Base-by-base conservation (phyloP, 1,140 invertebrate species). In the Eriosoma lanigerum region DNA sequence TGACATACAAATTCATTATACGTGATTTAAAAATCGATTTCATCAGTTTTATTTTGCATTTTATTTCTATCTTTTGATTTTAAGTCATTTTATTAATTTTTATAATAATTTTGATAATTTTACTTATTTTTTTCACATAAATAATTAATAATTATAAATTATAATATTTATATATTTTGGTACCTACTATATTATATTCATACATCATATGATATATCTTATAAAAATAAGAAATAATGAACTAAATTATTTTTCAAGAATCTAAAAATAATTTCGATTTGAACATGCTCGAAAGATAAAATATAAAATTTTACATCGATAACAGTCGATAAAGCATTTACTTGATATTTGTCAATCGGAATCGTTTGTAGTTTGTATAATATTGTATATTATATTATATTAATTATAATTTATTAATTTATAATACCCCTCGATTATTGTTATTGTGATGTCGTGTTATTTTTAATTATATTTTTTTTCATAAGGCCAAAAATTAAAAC, bases 401-500 rank as follows among this genome's bases (percentile, higher is more conserved):
- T 32, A 19, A n/a, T 32, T 64, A 64, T 38, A 64, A 64, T 32
- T 32, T 64, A 64, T 26, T 64, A 64, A n/a, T 64, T 9, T 6
- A 64, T 19, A 2, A 10, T 38, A 17, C 38, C 29, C 17, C 21
- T 60, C 15, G 26, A 21, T 8, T 21, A 6, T 64, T 32, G 19
- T n/a, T 19, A 13, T 62, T 64, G 17, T 64, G 17, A 26, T 38
- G 19, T 38, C 3, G 17, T 64, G 19, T 19, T 3, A 38, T 19
- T 10, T 32, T 64, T n/a, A n/a, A n/a, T n/a, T n/a, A n/a, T n/a
- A n/a, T 64, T 62, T 1, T 64, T 32, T 38, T 64, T 3, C 44
- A 81, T 94, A 97, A 87, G 24, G 24, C 21, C 58, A 12, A 60
- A 60, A 60, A 60, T 26, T 17, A 26, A 60, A 60, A 60, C 5